phyloP scores from a whole-genome alignment of 2,888 invertebrate genomes.

The Enchytraeus crypticus region DNA sequence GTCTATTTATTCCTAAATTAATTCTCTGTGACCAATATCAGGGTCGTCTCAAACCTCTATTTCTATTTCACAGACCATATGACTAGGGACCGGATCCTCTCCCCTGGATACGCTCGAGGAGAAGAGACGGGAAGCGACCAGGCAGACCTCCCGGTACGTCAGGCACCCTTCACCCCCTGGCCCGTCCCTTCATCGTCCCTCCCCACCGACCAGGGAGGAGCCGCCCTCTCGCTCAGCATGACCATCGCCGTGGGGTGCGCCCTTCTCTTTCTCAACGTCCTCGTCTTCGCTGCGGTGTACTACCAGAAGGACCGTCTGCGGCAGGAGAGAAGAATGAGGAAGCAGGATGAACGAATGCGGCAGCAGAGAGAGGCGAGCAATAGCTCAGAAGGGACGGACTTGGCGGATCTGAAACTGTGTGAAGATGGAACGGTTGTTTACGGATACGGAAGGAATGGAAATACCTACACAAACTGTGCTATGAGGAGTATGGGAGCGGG shows the following conservation, averaged over 20 bases:
- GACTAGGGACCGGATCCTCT: too few relatives aligned
- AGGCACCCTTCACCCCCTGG: too few relatives aligned
- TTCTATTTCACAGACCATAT: too few relatives aligned
- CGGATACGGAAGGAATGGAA: not conserved
- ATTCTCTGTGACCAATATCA: too few relatives aligned
- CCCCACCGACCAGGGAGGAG: not conserved
- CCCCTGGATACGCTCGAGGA: too few relatives aligned
- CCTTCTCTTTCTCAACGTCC: conserved; percentile 76
- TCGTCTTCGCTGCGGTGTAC: conserved; percentile 88
- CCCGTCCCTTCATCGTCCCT: too few relatives aligned
- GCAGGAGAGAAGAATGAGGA: not conserved
- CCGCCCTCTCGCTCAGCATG: conserved; percentile 34
- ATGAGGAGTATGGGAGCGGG: not conserved
- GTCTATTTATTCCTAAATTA: too few relatives aligned
- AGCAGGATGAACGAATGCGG: not conserved
- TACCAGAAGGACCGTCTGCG: conserved; percentile 57
- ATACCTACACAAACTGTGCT: not conserved
- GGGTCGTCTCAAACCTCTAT: too few relatives aligned
- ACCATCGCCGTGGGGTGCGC: conserved; percentile 85
- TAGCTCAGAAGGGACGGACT: not conserved
- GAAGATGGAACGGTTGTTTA: not conserved
- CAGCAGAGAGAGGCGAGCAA: not conserved
- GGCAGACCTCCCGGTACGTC: too few relatives aligned
- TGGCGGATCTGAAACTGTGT: too few relatives aligned
- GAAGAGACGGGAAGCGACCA: too few relatives aligned